Conservation (phyloP, 2,113 vertebrate genomes). For the Prietella phreatophila region DNA sequence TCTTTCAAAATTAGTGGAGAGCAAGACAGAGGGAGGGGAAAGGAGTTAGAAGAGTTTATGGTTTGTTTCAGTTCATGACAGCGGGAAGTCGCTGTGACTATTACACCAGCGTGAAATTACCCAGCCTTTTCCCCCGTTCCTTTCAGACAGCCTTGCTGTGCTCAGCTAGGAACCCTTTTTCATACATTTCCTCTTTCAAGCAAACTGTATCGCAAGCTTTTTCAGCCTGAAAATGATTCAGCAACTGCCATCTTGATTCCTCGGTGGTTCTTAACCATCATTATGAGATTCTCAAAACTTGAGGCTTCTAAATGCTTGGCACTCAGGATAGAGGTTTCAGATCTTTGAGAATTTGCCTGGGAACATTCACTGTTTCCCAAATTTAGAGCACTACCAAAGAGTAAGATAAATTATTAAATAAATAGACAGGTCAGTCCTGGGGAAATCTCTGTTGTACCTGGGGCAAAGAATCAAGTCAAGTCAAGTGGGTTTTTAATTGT, state of each 20-base stretch:
- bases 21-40: background rate
- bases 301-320: background rate
- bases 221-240: background rate
- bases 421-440: background rate
- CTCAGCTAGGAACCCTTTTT: background rate
- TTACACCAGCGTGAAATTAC: conserved; percentile 30
- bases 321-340: background rate
- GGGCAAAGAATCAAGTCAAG: background rate
- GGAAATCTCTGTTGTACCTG: background rate
- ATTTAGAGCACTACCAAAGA: background rate
- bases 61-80: conserved; percentile 35
- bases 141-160: background rate
- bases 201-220: background rate
- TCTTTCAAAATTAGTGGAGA: conserved; percentile 11
- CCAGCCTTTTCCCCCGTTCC: conserved; percentile 7
- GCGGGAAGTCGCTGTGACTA: background rate
- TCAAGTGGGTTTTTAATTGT: too few relatives aligned
- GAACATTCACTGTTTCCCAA: background rate
- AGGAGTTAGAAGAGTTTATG: conserved; percentile 20
- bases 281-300: background rate
- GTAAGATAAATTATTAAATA: background rate
- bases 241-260: conserved; percentile 8
- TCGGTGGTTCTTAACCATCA: background rate
- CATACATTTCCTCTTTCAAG: background rate
- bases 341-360: background rate